Evolutionary conservation across 2,113 vertebrate species (phyloP).

Genomic region (Spilogale gracilis): DNA sequence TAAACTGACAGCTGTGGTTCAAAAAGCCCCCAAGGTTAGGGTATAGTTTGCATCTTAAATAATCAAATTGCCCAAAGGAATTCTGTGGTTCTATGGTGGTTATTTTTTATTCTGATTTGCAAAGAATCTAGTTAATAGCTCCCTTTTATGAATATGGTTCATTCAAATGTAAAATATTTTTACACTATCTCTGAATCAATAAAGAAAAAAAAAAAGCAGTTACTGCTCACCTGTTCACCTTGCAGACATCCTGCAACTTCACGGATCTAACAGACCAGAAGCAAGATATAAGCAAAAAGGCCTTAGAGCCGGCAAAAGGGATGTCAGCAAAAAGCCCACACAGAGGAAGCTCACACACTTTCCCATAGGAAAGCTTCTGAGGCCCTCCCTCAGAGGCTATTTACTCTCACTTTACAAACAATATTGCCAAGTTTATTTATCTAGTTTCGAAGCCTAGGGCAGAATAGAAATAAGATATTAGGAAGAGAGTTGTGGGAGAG

Average conservation of each 20-base stretch:
- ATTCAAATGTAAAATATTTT: conserved; percentile 70
- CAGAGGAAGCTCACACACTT: neutral
- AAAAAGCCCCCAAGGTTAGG: conserved; percentile 66
- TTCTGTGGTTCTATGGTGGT: conserved; percentile 60
- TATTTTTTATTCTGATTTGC: conserved; percentile 73
- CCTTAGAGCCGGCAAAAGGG: neutral
- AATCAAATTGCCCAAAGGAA: conserved; percentile 70
- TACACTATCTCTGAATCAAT: conserved; percentile 37
- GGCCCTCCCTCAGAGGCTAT: conserved; percentile 59
- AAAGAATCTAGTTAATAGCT: conserved; percentile 44
- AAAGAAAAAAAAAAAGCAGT: neutral
- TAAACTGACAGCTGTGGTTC: conserved; percentile 79
- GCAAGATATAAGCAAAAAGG: conserved; percentile 29
- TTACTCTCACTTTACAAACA: conserved; percentile 81
- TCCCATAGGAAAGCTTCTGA: conserved; percentile 55
- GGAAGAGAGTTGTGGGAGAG: conserved; percentile 51
- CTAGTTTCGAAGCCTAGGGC: conserved; percentile 68
- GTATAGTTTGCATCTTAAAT: conserved; percentile 77
- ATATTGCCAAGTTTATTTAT: conserved; percentile 69
- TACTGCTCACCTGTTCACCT: conserved; percentile 21
- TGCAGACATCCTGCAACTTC: neutral
- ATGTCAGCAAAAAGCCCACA: neutral
- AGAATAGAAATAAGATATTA: conserved; percentile 78
- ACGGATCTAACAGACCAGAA: conserved; percentile 11
- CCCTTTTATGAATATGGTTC: conserved; percentile 23